phyloP scores from a whole-genome alignment of 2,113 vertebrate species.

The Phycodurus eques region DNA sequence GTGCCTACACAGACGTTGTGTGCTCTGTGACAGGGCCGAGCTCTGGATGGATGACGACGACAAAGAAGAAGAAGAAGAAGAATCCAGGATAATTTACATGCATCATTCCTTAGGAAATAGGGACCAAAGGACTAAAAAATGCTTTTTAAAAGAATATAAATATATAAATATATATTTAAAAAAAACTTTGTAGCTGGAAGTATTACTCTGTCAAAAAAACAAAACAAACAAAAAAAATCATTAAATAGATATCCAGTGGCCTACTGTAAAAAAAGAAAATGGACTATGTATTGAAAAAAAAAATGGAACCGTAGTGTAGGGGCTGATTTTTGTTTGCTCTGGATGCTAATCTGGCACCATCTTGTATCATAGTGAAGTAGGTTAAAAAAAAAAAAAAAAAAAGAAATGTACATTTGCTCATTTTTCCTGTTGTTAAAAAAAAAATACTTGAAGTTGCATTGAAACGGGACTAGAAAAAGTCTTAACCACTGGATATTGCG shows the following conservation, averaged over 20 bases:
- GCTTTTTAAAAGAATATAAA: slow-evolving; percentile 81
- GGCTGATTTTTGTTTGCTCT: slow-evolving; percentile 67
- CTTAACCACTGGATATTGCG: slow-evolving; percentile 69
- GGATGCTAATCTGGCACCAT: slow-evolving; percentile 71
- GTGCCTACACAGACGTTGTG: slow-evolving; percentile 81
- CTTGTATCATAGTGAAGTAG: slow-evolving; percentile 72
- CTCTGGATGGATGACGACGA: slow-evolving; percentile 63
- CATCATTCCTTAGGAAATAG: slow-evolving; percentile 85
- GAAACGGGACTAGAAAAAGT: slow-evolving; percentile 45
- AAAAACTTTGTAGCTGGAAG: slow-evolving; percentile 81
- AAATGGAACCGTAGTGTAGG: slow-evolving; percentile 62
- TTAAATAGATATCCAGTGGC: slow-evolving; percentile 79
- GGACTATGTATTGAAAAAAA: slow-evolving; percentile 67
- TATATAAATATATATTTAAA: slow-evolving; percentile 80
- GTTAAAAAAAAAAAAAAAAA: slow-evolving; percentile 48
- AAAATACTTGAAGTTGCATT: slow-evolving; percentile 74
- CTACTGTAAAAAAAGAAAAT: slow-evolving; percentile 73
- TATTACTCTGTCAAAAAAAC: slow-evolving; percentile 73
- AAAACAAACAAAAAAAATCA: slow-evolving; percentile 58
- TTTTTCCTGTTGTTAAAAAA: slow-evolving; percentile 73
- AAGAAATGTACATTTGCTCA: slow-evolving; percentile 74
- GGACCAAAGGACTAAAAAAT: slow-evolving; percentile 81
- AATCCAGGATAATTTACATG: slow-evolving; percentile 83
- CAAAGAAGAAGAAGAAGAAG: slow-evolving; percentile 52
- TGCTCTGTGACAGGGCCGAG: slow-evolving; percentile 75